phyloP scores from a whole-genome alignment of 2,797 vertebrate genomes.

The Sylvia borin region DNA sequence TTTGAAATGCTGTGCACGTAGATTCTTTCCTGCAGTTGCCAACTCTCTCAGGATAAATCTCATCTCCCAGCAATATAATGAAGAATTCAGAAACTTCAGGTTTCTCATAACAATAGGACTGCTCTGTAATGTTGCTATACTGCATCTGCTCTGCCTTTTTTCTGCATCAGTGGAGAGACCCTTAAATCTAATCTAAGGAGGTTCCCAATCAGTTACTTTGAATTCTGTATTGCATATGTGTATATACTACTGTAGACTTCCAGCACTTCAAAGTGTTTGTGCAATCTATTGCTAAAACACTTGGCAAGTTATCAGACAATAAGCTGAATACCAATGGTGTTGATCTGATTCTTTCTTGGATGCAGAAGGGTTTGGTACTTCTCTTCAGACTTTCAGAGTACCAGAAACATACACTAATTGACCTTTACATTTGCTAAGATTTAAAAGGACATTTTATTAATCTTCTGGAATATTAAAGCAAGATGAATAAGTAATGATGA shows the following conservation, averaged over 20 bases:
- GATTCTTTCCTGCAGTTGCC: background rate
- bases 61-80: slow-evolving; percentile 15
- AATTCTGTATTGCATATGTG: slow-evolving; percentile 7
- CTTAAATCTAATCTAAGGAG: slow-evolving; percentile 37
- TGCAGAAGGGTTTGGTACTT: slow-evolving; percentile 29
- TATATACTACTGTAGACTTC: background rate
- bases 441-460: slow-evolving; percentile 47
- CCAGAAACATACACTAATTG: slow-evolving; percentile 22
- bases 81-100: slow-evolving; percentile 21
- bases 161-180: slow-evolving; percentile 22
- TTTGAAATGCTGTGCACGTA: slow-evolving; percentile 43
- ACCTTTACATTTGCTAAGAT: slow-evolving; percentile 27
- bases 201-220: background rate
- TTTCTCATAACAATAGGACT: slow-evolving; percentile 27
- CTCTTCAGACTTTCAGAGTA: slow-evolving; percentile 48
- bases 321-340: slow-evolving; percentile 61
- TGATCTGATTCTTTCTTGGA: slow-evolving; percentile 59
- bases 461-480: background rate
- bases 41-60: slow-evolving; percentile 37
- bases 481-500: background rate
- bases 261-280: slow-evolving; percentile 29
- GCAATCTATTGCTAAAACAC: slow-evolving; percentile 60
- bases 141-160: slow-evolving; percentile 12
- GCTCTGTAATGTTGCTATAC: background rate
- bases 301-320: slow-evolving; percentile 61